Evolutionary conservation across 2,797 vertebrate species (phyloP), one percentile per base, ranked within the genome.

Genomic region (Melanotaenia nigrans): DNA sequence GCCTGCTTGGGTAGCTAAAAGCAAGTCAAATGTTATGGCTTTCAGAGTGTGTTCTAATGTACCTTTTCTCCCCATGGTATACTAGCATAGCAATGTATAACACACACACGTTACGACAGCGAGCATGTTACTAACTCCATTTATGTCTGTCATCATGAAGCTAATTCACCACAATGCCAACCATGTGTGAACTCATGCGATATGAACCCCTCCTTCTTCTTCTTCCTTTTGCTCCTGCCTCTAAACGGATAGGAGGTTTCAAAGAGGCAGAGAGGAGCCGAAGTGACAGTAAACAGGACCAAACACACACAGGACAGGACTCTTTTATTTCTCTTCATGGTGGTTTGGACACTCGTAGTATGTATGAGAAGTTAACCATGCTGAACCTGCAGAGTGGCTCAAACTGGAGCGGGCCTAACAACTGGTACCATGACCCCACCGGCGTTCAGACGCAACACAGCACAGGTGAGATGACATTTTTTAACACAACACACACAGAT

Each of bases 301-400:
- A 32, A 77, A 75, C 66, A 61, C 78, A 65, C 81, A 53, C 64
- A 64, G 74, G 78, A 75, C 81, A 5, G 78, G 74, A 63, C 79
- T 66, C 60, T 40, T 78, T 68, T 49, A 65, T 85, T 83, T 74
- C 69, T 88, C 82, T 79, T 85, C 84, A 88, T 89, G 90, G 73
- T 90, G 88, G 75, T 87, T 63, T 53, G 76, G 88, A 88, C 67
- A 28, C 72, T 76, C 73, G 36, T 89, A 90, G 82, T 77, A 96
- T 95, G 94, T 95, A 95, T 90, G 95, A 96, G 88, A 96, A 95
- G 90, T 92, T 95, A 93, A 94, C 93, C 80, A 96, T 96, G 95
- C 89, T 96, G 87, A 96, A 96, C 85, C 94, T 96, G 85, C 95
- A 96, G 90, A 95, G 93, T 18, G 91, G 92, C 69, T 92, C 94